Evolutionary conservation across 2,113 vertebrate species (phyloP), one percentile per base, ranked within the genome.

Genomic region (Monopterus albus): DNA sequence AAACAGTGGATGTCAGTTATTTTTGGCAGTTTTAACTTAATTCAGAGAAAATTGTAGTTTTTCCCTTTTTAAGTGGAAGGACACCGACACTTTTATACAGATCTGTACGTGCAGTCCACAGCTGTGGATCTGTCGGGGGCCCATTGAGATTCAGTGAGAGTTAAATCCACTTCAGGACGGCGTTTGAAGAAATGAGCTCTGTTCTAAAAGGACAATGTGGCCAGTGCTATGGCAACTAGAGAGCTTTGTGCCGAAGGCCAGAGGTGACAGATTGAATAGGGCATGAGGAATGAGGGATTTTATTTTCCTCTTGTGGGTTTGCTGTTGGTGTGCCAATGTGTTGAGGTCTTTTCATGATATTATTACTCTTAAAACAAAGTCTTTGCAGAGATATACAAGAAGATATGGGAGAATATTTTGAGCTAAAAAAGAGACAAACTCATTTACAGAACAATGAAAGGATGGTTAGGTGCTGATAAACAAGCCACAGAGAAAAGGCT

Each of bases 211-310:
- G 81, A 88, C 89, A 90, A 85, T 90, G 73, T 76, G 61, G 50
- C 80, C 62, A 78, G 78, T 43, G 46, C 90, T 89, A 90, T 91
- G 85, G 90, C 80, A 89, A 92, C 87, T 51, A 72, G 21, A 76
- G 59, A 55, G 77, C 81, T 87, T 82, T 79, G 78, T 78, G 67
- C 79, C n/a, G 25, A 42, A 76, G 83, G 76, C 77, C 81, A 84
- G 72, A 88, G 88, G 87, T 93, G 89, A 91, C 79, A 83, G 67
- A 31, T 31, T 31, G 29, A 31, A 31, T 31, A 31, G 29, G 29
- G 29, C 29, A 31, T 31, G 29, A 31, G 29, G 29, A 7, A 31
- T 57, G 63, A 65, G 17, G 61, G 56, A 55, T 74, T 77, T 82
- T 75, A 72, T 86, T 57, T 60, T 59, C 28, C 61, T 60, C 39